Evolutionary conservation across 2,113 vertebrate species (phyloP), one percentile per base, ranked within the genome.

Genomic region (Hippocampus zosterae): DNA sequence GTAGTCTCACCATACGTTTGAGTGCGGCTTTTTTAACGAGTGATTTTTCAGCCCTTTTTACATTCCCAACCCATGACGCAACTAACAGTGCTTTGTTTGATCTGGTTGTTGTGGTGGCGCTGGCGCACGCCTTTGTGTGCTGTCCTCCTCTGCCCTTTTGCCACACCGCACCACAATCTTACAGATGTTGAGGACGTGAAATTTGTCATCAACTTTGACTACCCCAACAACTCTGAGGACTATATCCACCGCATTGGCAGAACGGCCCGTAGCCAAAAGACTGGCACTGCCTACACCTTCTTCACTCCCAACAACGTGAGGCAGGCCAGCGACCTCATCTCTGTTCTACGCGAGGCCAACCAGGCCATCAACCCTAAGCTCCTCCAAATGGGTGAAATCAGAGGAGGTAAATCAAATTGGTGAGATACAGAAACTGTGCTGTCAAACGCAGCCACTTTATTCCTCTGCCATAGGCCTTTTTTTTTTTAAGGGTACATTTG

Each of bases 171-270:
- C 95, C 95, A 92, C 93, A 85, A 81, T 83, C 92, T 94, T 95
- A 95, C 97, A 99, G 97, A 99, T 98, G 97, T 99, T 89, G 97
- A 99, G 94, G 97, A 99, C 91, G 95, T 99, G 92, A 99, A 99
- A 97, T 99, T 99, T 96, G 97, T 99, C 95, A 99, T 99, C 95
- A 99, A 99, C 96, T 99, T 95, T 95, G 97, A 99, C 95, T 99
- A 99, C 95, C 97, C 97, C 91, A 99, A 99, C 96, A 98, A 98
- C 94, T 99, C 97, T 88, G 97, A 99, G 94, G 97, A 99, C 92
- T 99, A 99, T 96, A 98, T 99, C 92, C 97, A 99, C 92, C 97
- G 97, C 90, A 99, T 99, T 92, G 97, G 97, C 92, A 92, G 97
- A 92, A 98, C 97, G 71, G 97, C 97, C 87, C 97, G 97, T 91